Conservation (phyloP, 2,888 invertebrate genomes). For the Callosobruchus maculatus region DNA sequence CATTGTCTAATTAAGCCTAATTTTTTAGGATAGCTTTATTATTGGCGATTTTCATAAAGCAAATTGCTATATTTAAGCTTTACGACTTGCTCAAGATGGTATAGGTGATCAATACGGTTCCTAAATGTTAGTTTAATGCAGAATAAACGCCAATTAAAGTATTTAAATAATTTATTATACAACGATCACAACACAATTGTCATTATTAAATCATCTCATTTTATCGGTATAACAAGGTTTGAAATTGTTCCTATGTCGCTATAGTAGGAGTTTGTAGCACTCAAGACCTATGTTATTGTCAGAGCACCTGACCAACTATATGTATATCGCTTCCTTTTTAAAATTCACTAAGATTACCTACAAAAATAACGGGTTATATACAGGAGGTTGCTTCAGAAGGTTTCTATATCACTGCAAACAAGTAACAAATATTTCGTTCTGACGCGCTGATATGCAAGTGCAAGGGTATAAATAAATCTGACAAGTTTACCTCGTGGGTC, state of each 20-base stretch:
- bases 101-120: no score
- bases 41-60: no score
- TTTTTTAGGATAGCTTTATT: no score
- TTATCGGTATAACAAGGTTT: constrained; percentile 32
- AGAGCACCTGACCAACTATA: constrained; percentile 31
- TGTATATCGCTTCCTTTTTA: constrained; percentile 8
- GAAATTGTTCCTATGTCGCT: constrained; percentile 5
- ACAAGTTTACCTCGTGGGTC: no score
- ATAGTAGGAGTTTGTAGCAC: neutral
- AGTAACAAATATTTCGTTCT: no score
- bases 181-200: constrained; percentile 42
- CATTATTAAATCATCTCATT: constrained; percentile 20
- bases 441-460: no score
- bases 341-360: constrained; percentile 14
- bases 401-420: neutral
- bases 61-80: no score
- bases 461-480: no score
- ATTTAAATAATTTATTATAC: constrained; percentile 44
- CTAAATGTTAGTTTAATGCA: neutral
- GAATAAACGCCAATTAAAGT: constrained; percentile 17
- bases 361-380: constrained; percentile 21
- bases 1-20: no score
- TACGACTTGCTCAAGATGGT: no score
- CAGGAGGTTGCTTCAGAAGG: constrained; percentile 1
- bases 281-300: constrained; percentile 37